Percentiles rank a stretch among this genome's conserved stretches.
These are phyloP conservation scores for Cynopterus brachyotis DNA, from an alignment of 2,113 vertebrate genomes.

Conservation along the genomic window DNA sequence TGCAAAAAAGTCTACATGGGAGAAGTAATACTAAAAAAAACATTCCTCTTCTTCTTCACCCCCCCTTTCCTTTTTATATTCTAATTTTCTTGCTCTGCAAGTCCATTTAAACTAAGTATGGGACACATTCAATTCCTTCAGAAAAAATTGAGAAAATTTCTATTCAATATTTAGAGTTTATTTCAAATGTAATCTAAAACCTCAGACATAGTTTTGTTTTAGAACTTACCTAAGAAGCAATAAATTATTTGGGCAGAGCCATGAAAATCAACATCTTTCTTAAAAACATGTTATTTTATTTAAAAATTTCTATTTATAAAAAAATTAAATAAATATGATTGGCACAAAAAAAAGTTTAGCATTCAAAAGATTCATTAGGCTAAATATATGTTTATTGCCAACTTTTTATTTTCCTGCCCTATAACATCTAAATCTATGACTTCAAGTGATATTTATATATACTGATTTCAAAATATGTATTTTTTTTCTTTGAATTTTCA, in stretches of 20 bases:
- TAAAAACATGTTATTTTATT: neutral
- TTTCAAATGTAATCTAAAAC: neutral
- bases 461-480: neutral
- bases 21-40: neutral
- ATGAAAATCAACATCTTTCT: neutral
- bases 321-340: constrained; percentile 4
- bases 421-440: neutral
- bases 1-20: neutral
- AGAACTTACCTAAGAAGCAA: neutral
- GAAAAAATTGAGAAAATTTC: neutral
- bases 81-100: neutral
- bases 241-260: neutral
- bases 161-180: neutral
- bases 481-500: neutral
- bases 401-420: neutral
- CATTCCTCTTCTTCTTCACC: neutral
- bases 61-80: neutral
- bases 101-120: neutral
- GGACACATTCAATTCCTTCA: neutral
- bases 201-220: neutral
- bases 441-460: neutral
- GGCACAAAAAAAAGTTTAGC: neutral
- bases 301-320: neutral
- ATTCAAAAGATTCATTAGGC: neutral
- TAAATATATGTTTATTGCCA: neutral